Conservation (phyloP, 2,888 invertebrate species). For the Dugesia japonica region DNA sequence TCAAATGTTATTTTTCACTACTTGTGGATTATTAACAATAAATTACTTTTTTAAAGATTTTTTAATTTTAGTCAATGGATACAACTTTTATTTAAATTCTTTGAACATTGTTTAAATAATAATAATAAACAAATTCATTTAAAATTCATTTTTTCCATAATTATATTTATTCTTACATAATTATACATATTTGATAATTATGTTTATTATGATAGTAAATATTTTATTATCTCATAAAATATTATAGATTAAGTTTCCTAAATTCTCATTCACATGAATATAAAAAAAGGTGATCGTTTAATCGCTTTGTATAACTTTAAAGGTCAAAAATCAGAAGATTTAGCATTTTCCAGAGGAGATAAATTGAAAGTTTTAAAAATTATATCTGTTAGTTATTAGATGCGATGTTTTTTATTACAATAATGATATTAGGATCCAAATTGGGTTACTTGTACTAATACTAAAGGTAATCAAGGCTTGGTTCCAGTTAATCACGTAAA, state of each 20-base stretch:
- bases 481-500: conserved; percentile 13
- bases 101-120: background rate
- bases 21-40: too few species aligned
- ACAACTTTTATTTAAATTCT: background rate
- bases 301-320: background rate
- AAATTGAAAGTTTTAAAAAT: background rate
- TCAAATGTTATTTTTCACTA: too few species aligned
- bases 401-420: background rate
- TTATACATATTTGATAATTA: too few species aligned
- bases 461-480: background rate
- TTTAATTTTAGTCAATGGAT: background rate
- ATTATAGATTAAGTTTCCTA: background rate
- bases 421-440: background rate
- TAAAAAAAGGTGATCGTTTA: background rate
- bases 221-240: background rate
- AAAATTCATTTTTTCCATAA: background rate
- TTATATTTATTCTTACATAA: background rate
- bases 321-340: conserved; percentile 20
- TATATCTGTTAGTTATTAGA: background rate
- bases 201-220: too few species aligned
- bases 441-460: background rate
- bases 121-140: background rate
- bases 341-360: background rate
- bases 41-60: background rate
- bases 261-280: background rate